Percentiles rank a stretch among this genome's conserved stretches.
Evolutionary conservation across 2,113 vertebrate genomes (phyloP).

Genomic region (Dendropsophus ebraccatus): DNA sequence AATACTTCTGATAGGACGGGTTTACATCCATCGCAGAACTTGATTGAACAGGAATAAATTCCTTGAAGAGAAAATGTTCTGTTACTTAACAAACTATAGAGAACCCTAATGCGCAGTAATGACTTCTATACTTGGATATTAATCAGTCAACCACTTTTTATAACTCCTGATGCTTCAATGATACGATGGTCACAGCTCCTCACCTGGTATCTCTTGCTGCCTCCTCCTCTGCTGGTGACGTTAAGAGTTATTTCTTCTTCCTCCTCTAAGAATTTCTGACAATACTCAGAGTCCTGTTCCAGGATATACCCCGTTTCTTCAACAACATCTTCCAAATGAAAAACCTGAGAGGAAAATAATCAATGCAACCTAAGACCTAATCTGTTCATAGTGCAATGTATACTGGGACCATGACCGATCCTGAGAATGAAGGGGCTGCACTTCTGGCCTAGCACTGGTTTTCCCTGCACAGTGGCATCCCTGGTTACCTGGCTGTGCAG

Average conservation of each 20-base stretch:
- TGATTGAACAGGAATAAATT: conserved; percentile 76
- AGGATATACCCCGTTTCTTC: conserved; percentile 91
- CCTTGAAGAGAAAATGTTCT: conserved; percentile 72
- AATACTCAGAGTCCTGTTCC: conserved; percentile 94
- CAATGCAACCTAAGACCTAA: too few relatives aligned
- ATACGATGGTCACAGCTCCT: background rate
- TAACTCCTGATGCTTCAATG: background rate
- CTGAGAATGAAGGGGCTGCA: too few relatives aligned
- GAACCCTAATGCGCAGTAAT: too few relatives aligned
- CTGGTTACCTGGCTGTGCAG: too few relatives aligned
- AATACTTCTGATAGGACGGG: conserved; percentile 84
- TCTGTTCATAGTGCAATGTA: too few relatives aligned
- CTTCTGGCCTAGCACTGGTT: too few relatives aligned
- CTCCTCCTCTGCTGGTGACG: conserved; percentile 86
- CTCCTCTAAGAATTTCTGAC: conserved; percentile 92
- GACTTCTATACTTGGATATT: too few relatives aligned
- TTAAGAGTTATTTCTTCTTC: conserved; percentile 89
- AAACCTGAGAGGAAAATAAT: conserved; percentile 75
- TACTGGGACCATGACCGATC: too few relatives aligned
- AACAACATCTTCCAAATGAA: conserved; percentile 93
- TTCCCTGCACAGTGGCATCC: too few relatives aligned
- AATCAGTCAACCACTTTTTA: too few relatives aligned
- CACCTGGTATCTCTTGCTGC: conserved; percentile 80
- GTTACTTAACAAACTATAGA: too few relatives aligned
- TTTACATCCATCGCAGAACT: conserved; percentile 73